Base-by-base conservation (phyloP, 1,140 invertebrate genomes). In the Tenebrio molitor region DNA sequence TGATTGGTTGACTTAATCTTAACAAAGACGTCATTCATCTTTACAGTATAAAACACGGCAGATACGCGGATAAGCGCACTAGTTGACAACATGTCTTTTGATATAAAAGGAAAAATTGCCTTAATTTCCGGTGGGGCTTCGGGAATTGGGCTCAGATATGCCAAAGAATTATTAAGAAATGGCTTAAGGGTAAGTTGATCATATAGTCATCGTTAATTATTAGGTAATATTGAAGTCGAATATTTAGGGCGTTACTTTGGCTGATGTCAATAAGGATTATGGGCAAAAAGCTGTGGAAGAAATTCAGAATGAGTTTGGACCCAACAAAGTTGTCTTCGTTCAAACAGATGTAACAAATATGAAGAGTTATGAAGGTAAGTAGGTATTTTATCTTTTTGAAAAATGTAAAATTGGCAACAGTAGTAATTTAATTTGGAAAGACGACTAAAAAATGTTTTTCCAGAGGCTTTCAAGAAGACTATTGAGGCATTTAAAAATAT, bases 101-200 rank as follows among this genome's bases (percentile, higher is more conserved):
- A 76, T 39, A 21, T 77, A 16, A 42, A 82, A 69, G 84, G 81
- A 6, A 84, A 84, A 76, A 77, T 83, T 41, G 84, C 81, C 7
- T 64, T 85, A 3, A 77, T 86, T 3, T 85, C 85, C 2, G 85
- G 85, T 10, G 85, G 79, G 4, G 83, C 84, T 12, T 81, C 80
- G 15, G 85, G 85, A 1, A 80, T 86, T 7, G 85, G 85, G 14
- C 78, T 83, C 8, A 79, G 75, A 7, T 82, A 82, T 62, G 77
- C 75, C 3, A 79, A 80, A 62, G 79, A 79, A 33, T 73, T 86
- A 0, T 67, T 86, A 16, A 74, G 81, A 39, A 80, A 80, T 17
- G 81, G 77, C 5, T 77, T 79, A 1, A 82, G 78, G 78, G 84
- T 85, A 81, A 80, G 75, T 14, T 12, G 10, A n/a, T 29, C 29